Evolutionary conservation across 2,888 invertebrate species (phyloP).

Genomic region (Ommatoiulus sabulosus): DNA sequence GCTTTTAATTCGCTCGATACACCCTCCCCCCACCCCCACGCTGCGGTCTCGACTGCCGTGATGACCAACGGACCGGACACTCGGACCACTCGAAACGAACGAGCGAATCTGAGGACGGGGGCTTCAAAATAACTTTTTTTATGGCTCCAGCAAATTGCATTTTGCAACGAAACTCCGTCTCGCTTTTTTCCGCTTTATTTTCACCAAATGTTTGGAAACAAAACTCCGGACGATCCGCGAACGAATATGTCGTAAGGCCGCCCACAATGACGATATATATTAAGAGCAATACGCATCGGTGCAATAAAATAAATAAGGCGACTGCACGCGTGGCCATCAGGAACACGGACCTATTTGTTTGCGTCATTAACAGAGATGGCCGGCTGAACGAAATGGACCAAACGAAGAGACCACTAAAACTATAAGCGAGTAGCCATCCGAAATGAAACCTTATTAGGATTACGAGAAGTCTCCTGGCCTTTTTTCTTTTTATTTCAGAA

Average conservation of each 20-base stretch:
- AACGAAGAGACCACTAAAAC: neutral
- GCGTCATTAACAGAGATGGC: slow-evolving; percentile 15
- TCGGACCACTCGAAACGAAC: neutral
- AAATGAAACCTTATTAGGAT: slow-evolving; percentile 1
- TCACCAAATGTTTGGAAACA: neutral
- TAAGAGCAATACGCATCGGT: slow-evolving; percentile 13
- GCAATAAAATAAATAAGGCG: slow-evolving; percentile 1
- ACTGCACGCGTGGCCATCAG: neutral
- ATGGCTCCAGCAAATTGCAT: slow-evolving; percentile 19
- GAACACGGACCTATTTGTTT: neutral
- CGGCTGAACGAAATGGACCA: neutral
- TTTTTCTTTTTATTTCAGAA: neutral
- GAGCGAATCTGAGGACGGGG: neutral
- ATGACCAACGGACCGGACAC: neutral
- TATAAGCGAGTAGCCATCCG: neutral
- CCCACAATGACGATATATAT: neutral
- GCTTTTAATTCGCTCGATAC: slow-evolving; percentile 42
- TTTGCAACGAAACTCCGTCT: neutral
- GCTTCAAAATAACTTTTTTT: slow-evolving; percentile 38
- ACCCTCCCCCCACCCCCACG: neutral
- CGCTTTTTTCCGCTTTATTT: neutral
- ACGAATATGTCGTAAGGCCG: too few relatives aligned
- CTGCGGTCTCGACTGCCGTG: neutral
- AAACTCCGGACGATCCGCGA: neutral
- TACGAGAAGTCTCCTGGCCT: neutral